Evolutionary conservation across 2,113 vertebrate species (phyloP).

Genomic region (Rallus limicola): DNA sequence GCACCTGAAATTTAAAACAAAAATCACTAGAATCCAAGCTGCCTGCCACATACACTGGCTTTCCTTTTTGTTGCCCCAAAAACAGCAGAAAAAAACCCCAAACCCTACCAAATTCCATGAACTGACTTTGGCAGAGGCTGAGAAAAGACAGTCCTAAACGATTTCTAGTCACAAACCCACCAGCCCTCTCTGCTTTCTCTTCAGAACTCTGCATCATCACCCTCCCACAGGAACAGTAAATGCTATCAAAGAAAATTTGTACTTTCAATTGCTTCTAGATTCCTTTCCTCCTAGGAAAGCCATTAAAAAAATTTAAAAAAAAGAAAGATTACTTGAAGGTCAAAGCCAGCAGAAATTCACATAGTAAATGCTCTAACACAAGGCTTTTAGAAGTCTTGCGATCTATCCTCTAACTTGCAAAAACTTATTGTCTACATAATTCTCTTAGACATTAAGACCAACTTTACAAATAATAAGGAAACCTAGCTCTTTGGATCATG

Average conservation of each 20-base stretch:
- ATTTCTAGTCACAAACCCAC: neutral
- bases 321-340: neutral
- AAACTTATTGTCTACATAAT: no score
- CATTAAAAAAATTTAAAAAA: neutral
- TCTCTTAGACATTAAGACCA: neutral
- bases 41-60: neutral
- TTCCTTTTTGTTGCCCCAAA: neutral
- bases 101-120: neutral
- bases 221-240: neutral
- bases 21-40: neutral
- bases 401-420: neutral
- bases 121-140: neutral
- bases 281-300: neutral
- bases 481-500: neutral
- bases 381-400: neutral
- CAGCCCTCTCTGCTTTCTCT: neutral
- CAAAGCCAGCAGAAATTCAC: neutral
- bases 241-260: neutral
- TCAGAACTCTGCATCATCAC: neutral
- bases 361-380: neutral
- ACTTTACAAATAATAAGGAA: neutral
- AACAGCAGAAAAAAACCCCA: neutral
- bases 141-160: neutral
- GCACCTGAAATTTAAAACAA: neutral
- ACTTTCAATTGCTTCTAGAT: neutral